phyloP scores from a whole-genome alignment of 2,888 invertebrate species.

The Agonopterix subpropinquella region DNA sequence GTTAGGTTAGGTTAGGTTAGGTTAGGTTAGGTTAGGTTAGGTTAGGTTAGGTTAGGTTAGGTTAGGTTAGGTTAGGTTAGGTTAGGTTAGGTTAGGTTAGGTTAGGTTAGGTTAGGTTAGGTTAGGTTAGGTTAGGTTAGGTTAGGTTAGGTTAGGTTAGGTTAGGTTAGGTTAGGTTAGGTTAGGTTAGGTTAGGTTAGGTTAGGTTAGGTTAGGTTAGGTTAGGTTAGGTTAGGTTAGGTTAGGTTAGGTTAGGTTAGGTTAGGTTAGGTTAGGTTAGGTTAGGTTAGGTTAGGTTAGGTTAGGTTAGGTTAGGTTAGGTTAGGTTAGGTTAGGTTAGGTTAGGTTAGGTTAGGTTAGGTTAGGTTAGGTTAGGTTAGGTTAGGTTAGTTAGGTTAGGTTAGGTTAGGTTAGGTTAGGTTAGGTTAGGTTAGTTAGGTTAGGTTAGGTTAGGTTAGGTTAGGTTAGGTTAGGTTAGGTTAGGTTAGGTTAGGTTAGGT shows the following conservation, averaged over 20 bases:
- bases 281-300: conserved; percentile 15
- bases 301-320: conserved; percentile 14
- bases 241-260: conserved; percentile 8
- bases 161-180: conserved; percentile 7
- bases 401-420: conserved; percentile 17
- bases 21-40: conserved; percentile 7
- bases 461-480: conserved; percentile 14
- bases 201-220: conserved; percentile 7
- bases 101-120: conserved; percentile 7
- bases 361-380: conserved; percentile 7
- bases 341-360: conserved; percentile 3
- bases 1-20: conserved; percentile 7
- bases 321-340: conserved; percentile 4
- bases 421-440: conserved; percentile 17
- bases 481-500: conserved; percentile 6
- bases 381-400: conserved; percentile 15
- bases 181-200: conserved; percentile 7
- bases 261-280: conserved; percentile 14
- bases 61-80: conserved; percentile 8
- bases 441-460: conserved; percentile 17
- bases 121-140: conserved; percentile 7
- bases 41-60: conserved; percentile 7
- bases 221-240: conserved; percentile 6
- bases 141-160: conserved; percentile 6
- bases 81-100: conserved; percentile 8